Evolutionary conservation across 2,888 invertebrate genomes (phyloP).

Genomic region (Mantis religiosa): DNA sequence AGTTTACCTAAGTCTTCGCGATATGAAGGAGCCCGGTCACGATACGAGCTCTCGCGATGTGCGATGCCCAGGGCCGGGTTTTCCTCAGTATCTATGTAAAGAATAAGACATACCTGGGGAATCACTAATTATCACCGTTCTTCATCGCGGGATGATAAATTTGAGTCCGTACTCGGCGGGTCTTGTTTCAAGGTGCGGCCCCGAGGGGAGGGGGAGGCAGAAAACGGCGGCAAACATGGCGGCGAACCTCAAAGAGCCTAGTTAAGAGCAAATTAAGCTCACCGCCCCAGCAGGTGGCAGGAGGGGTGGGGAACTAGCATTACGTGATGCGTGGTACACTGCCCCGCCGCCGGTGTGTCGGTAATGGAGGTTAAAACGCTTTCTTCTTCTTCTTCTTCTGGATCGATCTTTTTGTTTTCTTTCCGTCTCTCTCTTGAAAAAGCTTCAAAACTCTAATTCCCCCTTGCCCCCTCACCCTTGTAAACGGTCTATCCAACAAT

Average conservation of each 20-base stretch:
- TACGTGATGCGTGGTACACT: slow-evolving; percentile 3
- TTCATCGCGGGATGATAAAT: background rate
- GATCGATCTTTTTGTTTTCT: background rate
- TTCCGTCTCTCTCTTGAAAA: background rate
- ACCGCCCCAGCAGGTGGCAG: slow-evolving; percentile 9
- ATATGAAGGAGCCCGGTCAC: no score
- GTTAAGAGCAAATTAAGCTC: slow-evolving; percentile 23
- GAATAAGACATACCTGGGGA: background rate
- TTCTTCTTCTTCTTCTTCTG: slow-evolving; percentile 2
- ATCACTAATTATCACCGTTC: background rate
- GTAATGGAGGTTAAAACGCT: slow-evolving; percentile 16
- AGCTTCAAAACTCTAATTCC: background rate
- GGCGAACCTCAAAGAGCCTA: slow-evolving; percentile 20
- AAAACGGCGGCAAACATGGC: slow-evolving; percentile 7
- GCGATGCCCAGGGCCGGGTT: background rate
- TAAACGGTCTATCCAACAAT: background rate
- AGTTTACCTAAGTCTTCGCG: no score
- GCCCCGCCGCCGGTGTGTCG: background rate
- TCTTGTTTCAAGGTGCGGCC: background rate
- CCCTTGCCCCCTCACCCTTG: background rate
- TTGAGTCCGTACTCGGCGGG: background rate
- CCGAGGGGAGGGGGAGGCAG: background rate
- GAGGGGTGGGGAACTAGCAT: background rate
- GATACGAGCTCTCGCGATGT: no score
- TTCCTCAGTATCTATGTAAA: background rate